A percentile compares a stretch with the other conserved stretches of the same genome.
These are phyloP conservation scores for Bombus confusus DNA, from an alignment of 1,140 invertebrate genomes.

Conservation along the genomic window DNA sequence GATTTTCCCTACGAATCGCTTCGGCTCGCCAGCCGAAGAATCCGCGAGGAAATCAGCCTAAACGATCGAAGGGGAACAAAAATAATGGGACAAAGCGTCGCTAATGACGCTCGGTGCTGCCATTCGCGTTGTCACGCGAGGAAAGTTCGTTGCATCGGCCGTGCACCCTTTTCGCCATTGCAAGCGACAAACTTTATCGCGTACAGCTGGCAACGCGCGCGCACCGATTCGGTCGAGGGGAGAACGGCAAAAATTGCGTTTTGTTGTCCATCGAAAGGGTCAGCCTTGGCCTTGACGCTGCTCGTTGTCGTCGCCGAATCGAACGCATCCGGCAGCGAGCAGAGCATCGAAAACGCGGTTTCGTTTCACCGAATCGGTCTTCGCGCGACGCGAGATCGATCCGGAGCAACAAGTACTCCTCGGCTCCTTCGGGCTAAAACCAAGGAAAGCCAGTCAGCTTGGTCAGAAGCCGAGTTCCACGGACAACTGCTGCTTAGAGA, in stretches of 20 bases:
- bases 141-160: conserved; percentile 25
- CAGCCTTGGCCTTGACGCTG: conserved; percentile 26
- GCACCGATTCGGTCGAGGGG: conserved; percentile 7
- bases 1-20: not conserved
- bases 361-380: conserved; percentile 34
- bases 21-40: not conserved
- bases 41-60: not conserved
- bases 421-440: conserved; percentile 25
- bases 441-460: not conserved
- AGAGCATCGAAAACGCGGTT: not conserved
- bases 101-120: not conserved
- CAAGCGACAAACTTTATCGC: not conserved
- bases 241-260: conserved; percentile 33
- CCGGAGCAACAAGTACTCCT: conserved; percentile 53
- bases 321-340: not conserved
- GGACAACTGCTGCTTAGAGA: not conserved
- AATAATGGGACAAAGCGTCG: not conserved
- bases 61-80: not conserved
- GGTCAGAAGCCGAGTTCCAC: too few relatives aligned
- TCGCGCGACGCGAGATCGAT: conserved; percentile 42
- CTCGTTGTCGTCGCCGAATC: not conserved
- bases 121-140: conserved; percentile 33
- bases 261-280: conserved; percentile 2
- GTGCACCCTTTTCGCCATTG: conserved; percentile 31
- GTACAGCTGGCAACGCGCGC: conserved; percentile 8